A percentile compares a stretch with the other conserved stretches of the same genome.
phyloP scores from a whole-genome alignment of 2,113 vertebrate genomes.

The Melierax canorus region DNA sequence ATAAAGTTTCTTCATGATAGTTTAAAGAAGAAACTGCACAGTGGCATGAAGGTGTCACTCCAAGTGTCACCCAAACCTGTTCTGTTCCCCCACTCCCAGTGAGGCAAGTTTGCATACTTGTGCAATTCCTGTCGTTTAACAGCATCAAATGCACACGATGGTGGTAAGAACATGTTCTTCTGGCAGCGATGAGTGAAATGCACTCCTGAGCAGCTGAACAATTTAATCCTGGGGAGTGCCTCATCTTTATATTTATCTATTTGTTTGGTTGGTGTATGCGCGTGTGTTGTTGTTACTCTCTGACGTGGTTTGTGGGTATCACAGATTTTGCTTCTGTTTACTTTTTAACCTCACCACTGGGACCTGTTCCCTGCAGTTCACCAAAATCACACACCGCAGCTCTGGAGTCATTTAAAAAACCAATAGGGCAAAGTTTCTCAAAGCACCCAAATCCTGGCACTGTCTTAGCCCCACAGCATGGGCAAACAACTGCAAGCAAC shows the following conservation, averaged over 20 bases:
- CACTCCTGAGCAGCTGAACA: not conserved
- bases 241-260: not conserved
- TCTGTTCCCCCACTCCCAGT: not conserved
- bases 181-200: not conserved
- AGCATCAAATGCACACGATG: not conserved
- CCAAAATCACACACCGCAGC: not conserved
- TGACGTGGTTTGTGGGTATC: not conserved
- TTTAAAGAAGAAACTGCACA: not conserved
- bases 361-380: not conserved
- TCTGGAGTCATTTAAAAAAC: not conserved
- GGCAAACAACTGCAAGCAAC: not conserved
- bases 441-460: not conserved
- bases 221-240: slow-evolving; percentile 18
- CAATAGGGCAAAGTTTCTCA: not conserved
- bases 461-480: accelerated
- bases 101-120: not conserved
- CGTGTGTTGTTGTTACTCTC: not conserved
- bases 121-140: not conserved
- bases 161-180: not conserved
- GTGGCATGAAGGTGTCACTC: not conserved
- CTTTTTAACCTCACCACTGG: not conserved
- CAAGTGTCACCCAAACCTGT: not conserved
- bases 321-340: not conserved
- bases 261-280: not conserved
- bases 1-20: not conserved